A percentile compares a stretch with the other conserved stretches of the same genome.
phyloP scores from a whole-genome alignment of 1,140 invertebrate genomes.

The Euura saliciscinereae region DNA sequence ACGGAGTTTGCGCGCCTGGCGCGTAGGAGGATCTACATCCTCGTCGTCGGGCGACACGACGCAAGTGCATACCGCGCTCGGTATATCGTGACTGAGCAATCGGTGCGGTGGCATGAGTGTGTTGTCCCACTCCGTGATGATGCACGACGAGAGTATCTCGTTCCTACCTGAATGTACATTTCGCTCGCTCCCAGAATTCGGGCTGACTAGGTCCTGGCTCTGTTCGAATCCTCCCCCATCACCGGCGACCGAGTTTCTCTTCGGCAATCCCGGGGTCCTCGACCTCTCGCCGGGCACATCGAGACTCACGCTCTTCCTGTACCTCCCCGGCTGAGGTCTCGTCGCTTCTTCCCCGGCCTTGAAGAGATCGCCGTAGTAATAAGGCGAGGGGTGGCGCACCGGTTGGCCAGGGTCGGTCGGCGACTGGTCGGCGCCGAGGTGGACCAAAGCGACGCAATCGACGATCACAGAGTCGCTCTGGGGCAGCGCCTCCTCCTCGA shows the following conservation, averaged over 20 bases:
- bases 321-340: conserved; percentile 49
- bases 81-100: conserved; percentile 51
- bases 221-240: conserved; percentile 62
- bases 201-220: conserved; percentile 39
- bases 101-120: conserved; percentile 59
- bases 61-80: conserved; percentile 68
- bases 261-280: conserved; percentile 58
- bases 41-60: conserved; percentile 64
- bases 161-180: conserved; percentile 33
- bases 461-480: conserved; percentile 37
- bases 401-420: conserved; percentile 57
- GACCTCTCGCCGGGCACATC: conserved; percentile 66
- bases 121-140: conserved; percentile 59
- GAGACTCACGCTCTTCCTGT: conserved; percentile 70
- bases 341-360: conserved; percentile 56
- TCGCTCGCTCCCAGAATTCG: conserved; percentile 49
- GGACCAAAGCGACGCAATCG: conserved; percentile 50
- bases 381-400: conserved; percentile 73
- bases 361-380: conserved; percentile 79
- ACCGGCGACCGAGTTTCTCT: conserved; percentile 70
- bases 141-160: conserved; percentile 52
- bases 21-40: conserved; percentile 55
- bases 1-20: conserved; percentile 53
- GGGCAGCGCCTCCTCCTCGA: conserved; percentile 25
- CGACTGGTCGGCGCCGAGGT: conserved; percentile 48